Percentiles rank a stretch among this genome's conserved stretches.
phyloP scores from a whole-genome alignment of 1,140 invertebrate genomes.

The Camponotus pennsylvanicus region DNA sequence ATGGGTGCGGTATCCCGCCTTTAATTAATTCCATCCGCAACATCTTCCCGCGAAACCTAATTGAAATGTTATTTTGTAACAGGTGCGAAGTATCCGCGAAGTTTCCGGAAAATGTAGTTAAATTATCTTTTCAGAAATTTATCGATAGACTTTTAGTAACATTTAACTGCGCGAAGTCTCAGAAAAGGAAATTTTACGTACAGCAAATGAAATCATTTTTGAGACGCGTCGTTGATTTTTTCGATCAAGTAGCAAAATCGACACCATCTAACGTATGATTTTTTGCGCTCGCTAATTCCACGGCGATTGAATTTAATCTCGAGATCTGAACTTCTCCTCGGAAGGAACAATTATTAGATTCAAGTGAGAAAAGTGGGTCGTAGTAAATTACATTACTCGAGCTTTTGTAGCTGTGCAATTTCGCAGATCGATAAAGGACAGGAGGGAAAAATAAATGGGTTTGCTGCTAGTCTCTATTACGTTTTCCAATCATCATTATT shows the following conservation, averaged over 20 bases:
- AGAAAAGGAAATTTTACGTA: neutral
- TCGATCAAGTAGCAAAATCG: neutral
- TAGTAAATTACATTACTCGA: slow-evolving; percentile 33
- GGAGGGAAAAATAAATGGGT: neutral
- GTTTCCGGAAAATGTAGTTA: neutral
- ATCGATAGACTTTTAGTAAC: neutral
- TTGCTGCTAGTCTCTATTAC: slow-evolving; percentile 6
- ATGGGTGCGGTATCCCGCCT: slow-evolving; percentile 26
- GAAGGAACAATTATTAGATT: slow-evolving; percentile 45
- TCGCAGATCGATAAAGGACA: slow-evolving; percentile 27
- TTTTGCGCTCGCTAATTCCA: slow-evolving; percentile 25
- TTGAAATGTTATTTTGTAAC: slow-evolving; percentile 44
- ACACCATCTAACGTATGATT: neutral
- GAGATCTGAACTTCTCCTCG: slow-evolving; percentile 11
- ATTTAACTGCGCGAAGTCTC: neutral
- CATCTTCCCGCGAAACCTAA: slow-evolving; percentile 36
- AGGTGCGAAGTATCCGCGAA: neutral
- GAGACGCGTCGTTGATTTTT: neutral
- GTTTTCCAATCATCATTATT: neutral
- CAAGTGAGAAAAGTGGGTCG: slow-evolving; percentile 40
- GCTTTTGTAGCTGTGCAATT: slow-evolving; percentile 28
- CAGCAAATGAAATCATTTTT: neutral
- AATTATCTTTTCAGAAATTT: slow-evolving; percentile 28
- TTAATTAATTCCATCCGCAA: slow-evolving; percentile 53
- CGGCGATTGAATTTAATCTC: slow-evolving; percentile 32